These are phyloP conservation scores for Punctoribates punctum DNA, from an alignment of 2,888 invertebrate genomes.

Conservation along the genomic window DNA sequence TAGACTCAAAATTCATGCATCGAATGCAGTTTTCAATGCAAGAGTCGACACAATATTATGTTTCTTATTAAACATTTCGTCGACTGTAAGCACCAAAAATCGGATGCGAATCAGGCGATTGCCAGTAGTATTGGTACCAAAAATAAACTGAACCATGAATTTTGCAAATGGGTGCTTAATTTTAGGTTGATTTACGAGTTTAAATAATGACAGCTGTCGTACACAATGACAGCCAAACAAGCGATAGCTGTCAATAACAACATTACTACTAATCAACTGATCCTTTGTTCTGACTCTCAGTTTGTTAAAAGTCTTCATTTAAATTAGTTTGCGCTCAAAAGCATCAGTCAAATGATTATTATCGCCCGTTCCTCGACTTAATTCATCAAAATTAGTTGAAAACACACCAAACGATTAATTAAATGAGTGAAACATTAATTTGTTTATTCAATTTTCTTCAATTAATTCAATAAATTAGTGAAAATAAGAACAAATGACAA, in stretches of 20 bases:
- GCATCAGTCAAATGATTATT: not conserved
- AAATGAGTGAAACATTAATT: not conserved
- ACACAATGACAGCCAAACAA: constrained; percentile 26
- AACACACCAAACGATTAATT: not conserved
- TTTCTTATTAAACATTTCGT: too few relatives aligned
- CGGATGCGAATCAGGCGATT: too few relatives aligned
- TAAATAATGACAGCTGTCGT: constrained; percentile 34
- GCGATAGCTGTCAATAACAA: constrained; percentile 24
- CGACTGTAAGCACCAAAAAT: too few relatives aligned
- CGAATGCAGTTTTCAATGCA: not conserved
- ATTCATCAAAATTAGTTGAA: constrained; percentile 8
- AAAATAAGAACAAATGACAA: too few relatives aligned
- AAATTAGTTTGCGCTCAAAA: not conserved
- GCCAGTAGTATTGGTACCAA: not conserved
- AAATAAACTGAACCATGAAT: constrained; percentile 31
- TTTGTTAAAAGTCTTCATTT: constrained; percentile 15
- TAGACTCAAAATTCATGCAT: not conserved
- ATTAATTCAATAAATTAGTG: not conserved
- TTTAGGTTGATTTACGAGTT: constrained; percentile 27
- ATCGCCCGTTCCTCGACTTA: not conserved
- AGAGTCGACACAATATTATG: too few relatives aligned
- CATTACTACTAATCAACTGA: constrained; percentile 19
- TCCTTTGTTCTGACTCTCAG: not conserved
- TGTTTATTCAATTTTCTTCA: not conserved
- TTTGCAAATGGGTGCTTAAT: constrained; percentile 25